Percentiles rank a stretch among this genome's conserved stretches.
Evolutionary conservation across 2,113 vertebrate genomes (phyloP).

Genomic region (Suricata suricatta): DNA sequence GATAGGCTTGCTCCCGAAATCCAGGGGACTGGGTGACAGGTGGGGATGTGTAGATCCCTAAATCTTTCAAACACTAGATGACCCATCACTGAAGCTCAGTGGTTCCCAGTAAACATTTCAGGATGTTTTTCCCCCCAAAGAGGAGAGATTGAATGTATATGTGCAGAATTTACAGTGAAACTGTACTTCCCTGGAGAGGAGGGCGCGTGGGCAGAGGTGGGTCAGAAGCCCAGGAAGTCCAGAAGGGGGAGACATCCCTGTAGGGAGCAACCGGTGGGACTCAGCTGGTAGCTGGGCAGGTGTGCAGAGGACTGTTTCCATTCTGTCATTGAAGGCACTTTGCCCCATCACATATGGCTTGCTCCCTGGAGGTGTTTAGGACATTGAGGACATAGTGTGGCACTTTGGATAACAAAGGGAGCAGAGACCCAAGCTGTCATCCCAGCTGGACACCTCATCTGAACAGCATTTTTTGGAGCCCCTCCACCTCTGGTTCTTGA

Average conservation of each 20-base stretch:
- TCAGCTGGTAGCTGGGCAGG: neutral
- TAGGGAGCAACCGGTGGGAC: constrained; percentile 5
- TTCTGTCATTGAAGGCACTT: neutral
- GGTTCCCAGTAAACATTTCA: constrained; percentile 29
- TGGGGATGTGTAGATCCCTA: neutral
- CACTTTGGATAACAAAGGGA: neutral
- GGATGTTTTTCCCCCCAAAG: neutral
- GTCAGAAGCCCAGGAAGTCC: neutral
- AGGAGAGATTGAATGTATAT: neutral
- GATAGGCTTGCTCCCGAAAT: neutral
- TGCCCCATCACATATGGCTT: neutral
- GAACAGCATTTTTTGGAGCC: neutral
- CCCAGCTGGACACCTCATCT: neutral
- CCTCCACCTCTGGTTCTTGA: neutral
- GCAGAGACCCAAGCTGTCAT: neutral
- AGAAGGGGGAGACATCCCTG: neutral
- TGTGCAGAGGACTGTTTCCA: neutral
- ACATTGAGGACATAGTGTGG: neutral
- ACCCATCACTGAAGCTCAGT: neutral
- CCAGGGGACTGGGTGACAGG: neutral
- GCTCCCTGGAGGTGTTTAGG: neutral
- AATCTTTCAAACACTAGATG: constrained; percentile 2
- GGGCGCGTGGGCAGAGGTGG: neutral
- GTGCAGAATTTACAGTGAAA: neutral
- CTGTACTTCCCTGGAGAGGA: neutral